Conservation (phyloP, 1,140 invertebrate species). For the Ridgeia piscesae region DNA sequence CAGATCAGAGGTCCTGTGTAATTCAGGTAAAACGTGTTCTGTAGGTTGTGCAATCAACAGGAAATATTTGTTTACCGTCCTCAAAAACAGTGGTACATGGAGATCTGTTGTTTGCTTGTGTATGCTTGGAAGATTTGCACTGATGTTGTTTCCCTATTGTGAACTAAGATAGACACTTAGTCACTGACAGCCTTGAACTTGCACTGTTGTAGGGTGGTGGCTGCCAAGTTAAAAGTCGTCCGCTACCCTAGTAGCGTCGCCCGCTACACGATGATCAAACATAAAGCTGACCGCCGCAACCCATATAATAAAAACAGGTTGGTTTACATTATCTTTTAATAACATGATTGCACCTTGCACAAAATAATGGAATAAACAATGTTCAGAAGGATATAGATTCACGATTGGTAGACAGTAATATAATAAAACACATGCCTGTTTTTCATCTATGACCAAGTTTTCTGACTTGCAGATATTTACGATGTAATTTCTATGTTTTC, state of each 20-base stretch:
- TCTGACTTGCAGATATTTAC: background rate
- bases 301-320: conserved; percentile 56
- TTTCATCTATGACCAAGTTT: background rate
- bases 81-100: too few species aligned
- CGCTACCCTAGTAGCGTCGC: conserved; percentile 84
- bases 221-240: conserved; percentile 42
- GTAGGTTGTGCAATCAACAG: too few species aligned
- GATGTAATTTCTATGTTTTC: background rate
- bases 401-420: too few species aligned
- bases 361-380: background rate
- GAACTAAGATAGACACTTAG: background rate
- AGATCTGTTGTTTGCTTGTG: too few species aligned
- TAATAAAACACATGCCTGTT: background rate
- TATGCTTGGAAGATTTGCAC: too few species aligned
- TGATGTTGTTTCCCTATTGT: too few species aligned
- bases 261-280: conserved; percentile 86
- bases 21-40: too few species aligned
- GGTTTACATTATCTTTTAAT: background rate
- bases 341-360: background rate
- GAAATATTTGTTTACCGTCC: too few species aligned
- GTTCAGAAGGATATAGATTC: too few species aligned
- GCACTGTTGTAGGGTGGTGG: conserved; percentile 23
- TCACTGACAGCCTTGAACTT: background rate
- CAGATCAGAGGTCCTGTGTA: too few species aligned
- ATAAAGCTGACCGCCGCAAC: conserved; percentile 85